These are phyloP conservation scores for Synergus japonicus DNA, from an alignment of 2,888 invertebrate genomes.

Conservation along the genomic window DNA sequence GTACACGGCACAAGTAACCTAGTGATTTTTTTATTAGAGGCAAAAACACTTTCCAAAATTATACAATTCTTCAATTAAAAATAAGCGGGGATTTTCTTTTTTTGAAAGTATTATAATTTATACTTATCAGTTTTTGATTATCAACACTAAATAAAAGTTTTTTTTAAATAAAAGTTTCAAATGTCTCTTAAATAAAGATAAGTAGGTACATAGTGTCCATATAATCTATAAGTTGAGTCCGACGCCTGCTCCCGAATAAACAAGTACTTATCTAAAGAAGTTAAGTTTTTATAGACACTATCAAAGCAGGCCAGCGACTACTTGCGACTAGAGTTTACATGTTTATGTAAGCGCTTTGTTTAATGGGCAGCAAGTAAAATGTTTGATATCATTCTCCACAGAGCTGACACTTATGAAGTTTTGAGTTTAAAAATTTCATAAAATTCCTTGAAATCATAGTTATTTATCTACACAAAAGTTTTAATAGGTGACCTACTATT, in stretches of 20 bases:
- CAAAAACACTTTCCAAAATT: too few relatives aligned
- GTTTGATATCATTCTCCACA: neutral
- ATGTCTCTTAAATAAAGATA: neutral
- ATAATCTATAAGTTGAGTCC: neutral
- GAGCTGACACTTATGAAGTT: neutral
- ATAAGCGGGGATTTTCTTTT: too few relatives aligned
- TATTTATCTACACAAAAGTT: too few relatives aligned
- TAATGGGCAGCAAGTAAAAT: neutral
- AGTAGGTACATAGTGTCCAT: neutral
- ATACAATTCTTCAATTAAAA: too few relatives aligned
- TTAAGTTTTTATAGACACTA: constrained; percentile 7
- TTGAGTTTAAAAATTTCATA: neutral
- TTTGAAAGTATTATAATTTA: too few relatives aligned
- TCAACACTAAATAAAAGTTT: neutral
- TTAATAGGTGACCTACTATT: too few relatives aligned
- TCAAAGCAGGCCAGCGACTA: neutral
- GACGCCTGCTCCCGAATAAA: neutral
- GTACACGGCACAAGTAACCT: too few relatives aligned
- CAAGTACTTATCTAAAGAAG: constrained; percentile 6
- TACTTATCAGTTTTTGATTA: neutral
- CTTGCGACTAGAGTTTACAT: neutral
- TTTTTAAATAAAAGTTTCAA: neutral
- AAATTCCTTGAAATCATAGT: too few relatives aligned
- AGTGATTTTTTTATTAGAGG: too few relatives aligned
- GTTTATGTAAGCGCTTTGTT: neutral